Evolutionary conservation across 2,888 invertebrate species (phyloP).

Genomic region (Drosophila ustulata): DNA sequence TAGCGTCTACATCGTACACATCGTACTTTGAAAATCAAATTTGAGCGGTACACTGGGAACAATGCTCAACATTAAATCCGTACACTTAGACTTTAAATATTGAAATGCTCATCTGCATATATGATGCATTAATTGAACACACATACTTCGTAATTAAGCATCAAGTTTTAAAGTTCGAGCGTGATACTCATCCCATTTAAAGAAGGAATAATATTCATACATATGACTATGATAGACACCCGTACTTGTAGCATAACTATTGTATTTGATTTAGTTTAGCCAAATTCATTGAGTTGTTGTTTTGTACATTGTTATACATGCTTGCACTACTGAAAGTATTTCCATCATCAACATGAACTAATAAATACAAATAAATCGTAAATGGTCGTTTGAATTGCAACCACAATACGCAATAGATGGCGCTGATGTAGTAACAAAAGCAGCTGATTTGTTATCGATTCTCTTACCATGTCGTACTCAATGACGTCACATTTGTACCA

Average conservation of each 20-base stretch:
- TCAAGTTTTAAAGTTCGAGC: conserved; percentile 60
- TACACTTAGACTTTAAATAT: conserved; percentile 47
- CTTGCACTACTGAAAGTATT: conserved; percentile 55
- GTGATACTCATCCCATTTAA: conserved; percentile 59
- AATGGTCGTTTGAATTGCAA: conserved; percentile 4
- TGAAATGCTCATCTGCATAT: conserved; percentile 46
- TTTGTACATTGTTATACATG: conserved; percentile 79
- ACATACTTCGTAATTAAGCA: conserved; percentile 30
- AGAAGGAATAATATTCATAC: conserved; percentile 30
- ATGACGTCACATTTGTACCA: conserved; percentile 4
- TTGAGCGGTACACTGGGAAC: conserved; percentile 39
- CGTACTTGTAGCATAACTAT: conserved; percentile 44
- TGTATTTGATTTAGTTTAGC: conserved; percentile 69
- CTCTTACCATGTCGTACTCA: neutral
- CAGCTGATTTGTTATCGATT: conserved; percentile 25
- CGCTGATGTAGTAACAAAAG: neutral
- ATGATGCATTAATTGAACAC: conserved; percentile 42
- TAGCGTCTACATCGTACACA: conserved; percentile 3
- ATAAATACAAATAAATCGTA: conserved; percentile 56
- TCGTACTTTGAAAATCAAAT: conserved; percentile 29
- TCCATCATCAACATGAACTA: conserved; percentile 49
- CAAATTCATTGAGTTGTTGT: conserved; percentile 75
- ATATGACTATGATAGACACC: conserved; percentile 53
- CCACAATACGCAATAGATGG: neutral
- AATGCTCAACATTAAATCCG: conserved; percentile 46